Base-by-base conservation (phyloP, 2,113 vertebrate species). In the Podilymbus podiceps region DNA sequence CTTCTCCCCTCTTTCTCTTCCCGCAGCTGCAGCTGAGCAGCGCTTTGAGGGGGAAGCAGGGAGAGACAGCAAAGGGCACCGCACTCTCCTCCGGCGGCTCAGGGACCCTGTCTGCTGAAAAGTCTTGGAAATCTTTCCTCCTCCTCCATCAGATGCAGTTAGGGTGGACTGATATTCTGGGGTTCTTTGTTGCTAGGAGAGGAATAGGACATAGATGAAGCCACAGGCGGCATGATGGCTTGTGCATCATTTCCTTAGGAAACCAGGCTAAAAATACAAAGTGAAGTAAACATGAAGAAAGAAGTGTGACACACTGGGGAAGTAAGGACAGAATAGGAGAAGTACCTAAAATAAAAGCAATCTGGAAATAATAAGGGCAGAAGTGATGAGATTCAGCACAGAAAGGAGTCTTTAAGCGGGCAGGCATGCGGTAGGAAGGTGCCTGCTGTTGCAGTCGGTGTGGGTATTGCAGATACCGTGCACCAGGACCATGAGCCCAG, bases 221-320 rank as follows among this genome's bases (percentile, higher is more conserved):
- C 4, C 52, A 77, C 33, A 91, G 66, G 50, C 18, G 4, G 9
- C 63, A 63, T 0, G 17, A 85, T 10, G 44, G 27, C 44, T 96
- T 68, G 18, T 56, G 60, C 77, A 88, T 88, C 30, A 58, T 56
- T 94, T 97, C 93, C 94, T 93, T 76, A 95, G 85, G 85, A 94
- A 93, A 83, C 42, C 24, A 62, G 30, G 28, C 78, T 92, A 92
- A 96, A 97, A 93, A 94, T 94, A 86, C 55, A 35, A 83, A 82
- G 15, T 2, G 1, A 31, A 82, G 31, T 73, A 94, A 95, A 88
- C 49, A 47, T 7, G 22, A 95, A 92, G 76, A 47, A 74, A 87
- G 80, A 92, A 92, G 62, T 47, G 12, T 89, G 86, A 78, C 86
- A 89, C 78, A 59, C 11, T 82, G 77, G 46, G 86, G 92, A 97